A percentile compares a stretch with the other conserved stretches of the same genome.
phyloP scores from a whole-genome alignment of 2,888 invertebrate genomes.

The Tribolium freemani region DNA sequence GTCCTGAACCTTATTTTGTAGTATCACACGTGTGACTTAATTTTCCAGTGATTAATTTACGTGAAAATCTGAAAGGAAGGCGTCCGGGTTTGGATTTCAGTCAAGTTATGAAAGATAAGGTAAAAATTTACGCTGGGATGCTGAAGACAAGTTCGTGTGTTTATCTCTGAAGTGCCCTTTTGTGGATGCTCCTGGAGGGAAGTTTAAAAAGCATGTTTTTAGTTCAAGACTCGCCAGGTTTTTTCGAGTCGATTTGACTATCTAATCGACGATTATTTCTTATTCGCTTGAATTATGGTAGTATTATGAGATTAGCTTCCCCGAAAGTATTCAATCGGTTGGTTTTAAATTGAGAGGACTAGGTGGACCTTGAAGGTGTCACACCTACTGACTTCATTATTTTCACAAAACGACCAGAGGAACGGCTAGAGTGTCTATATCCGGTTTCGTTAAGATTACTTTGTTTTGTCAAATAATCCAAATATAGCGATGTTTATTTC shows the following conservation, averaged over 20 bases:
- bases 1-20: constrained; percentile 23
- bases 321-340: background rate
- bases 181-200: constrained; percentile 26
- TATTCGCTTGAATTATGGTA: background rate
- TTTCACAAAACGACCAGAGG: constrained; percentile 10
- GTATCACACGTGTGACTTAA: constrained; percentile 24
- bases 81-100: constrained; percentile 17
- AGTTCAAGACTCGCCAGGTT: too few species aligned
- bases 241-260: too few species aligned
- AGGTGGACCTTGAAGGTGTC: constrained; percentile 31
- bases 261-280: background rate
- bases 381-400: constrained; percentile 27
- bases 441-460: constrained; percentile 4
- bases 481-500: background rate
- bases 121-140: constrained; percentile 4
- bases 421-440: background rate
- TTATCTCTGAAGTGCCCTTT: constrained; percentile 23
- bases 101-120: constrained; percentile 47
- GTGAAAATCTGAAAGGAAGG: constrained; percentile 10
- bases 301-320: background rate
- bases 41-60: constrained; percentile 21
- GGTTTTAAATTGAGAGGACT: background rate
- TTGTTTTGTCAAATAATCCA: background rate
- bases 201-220: background rate
- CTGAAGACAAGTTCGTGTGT: constrained; percentile 3